These are phyloP conservation scores for Eulithis testata DNA, from an alignment of 2,888 invertebrate species.

Conservation along the genomic window DNA sequence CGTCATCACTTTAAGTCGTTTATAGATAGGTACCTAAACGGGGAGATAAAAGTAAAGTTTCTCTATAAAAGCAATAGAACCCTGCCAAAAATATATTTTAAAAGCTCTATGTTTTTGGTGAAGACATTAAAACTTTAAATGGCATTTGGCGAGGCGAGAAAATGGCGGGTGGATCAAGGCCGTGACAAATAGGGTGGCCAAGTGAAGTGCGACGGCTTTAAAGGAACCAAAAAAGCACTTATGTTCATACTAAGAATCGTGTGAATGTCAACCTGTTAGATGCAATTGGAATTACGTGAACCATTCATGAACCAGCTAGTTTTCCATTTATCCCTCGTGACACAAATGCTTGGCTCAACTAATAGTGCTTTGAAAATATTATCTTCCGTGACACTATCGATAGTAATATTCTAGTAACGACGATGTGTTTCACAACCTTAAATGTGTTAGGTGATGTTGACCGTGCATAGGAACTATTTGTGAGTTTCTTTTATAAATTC, in stretches of 20 bases:
- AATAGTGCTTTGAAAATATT: too few relatives aligned
- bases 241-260: constrained; percentile 21
- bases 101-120: constrained; percentile 25
- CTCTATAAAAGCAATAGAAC: constrained; percentile 24
- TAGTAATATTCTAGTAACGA: too few relatives aligned
- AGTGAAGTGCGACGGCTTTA: constrained; percentile 39
- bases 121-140: constrained; percentile 44
- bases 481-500: too few relatives aligned
- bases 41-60: constrained; percentile 12
- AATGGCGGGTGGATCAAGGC: constrained; percentile 42
- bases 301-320: too few relatives aligned
- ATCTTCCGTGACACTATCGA: too few relatives aligned
- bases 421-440: too few relatives aligned
- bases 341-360: too few relatives aligned
- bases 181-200: constrained; percentile 41
- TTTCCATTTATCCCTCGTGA: too few relatives aligned
- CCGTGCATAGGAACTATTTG: too few relatives aligned
- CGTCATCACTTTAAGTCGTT: too few relatives aligned
- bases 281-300: constrained; percentile 6
- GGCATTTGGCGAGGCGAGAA: constrained; percentile 43
- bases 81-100: constrained; percentile 26
- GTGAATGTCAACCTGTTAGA: constrained; percentile 29
- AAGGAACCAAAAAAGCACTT: constrained; percentile 33
- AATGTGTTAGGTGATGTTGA: too few relatives aligned
- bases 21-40: not conserved